A percentile compares a stretch with the other conserved stretches of the same genome.
phyloP scores from a whole-genome alignment of 2,113 vertebrate genomes.

The Athene cunicularia region DNA sequence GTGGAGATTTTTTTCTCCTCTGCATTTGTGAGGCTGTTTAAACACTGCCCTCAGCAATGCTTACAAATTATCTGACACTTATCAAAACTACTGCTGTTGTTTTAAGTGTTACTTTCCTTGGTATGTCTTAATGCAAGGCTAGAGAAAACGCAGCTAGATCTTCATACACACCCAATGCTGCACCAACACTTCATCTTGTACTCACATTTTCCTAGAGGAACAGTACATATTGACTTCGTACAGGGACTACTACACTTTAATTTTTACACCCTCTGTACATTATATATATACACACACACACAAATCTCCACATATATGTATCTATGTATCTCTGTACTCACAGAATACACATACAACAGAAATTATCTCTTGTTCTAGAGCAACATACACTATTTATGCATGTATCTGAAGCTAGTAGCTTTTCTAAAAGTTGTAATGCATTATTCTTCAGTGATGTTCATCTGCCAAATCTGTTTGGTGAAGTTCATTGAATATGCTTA shows the following conservation, averaged over 20 bases:
- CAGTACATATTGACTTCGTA: not conserved
- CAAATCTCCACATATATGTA: not conserved
- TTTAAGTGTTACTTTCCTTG: not conserved
- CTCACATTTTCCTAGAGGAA: not conserved
- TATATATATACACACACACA: rapidly evolving
- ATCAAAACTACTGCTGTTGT: not conserved
- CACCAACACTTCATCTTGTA: not conserved
- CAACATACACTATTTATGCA: not conserved
- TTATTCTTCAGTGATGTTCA: not conserved
- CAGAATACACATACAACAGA: not conserved
- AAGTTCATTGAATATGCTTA: not conserved
- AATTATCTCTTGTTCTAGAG: not conserved
- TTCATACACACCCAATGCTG: too few species aligned
- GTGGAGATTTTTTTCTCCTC: not conserved
- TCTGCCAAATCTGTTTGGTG: not conserved
- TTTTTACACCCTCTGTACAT: not conserved
- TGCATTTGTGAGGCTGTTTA: not conserved
- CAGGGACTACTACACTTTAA: not conserved
- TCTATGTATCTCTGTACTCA: not conserved
- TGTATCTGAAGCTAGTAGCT: not conserved
- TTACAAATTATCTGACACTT: not conserved
- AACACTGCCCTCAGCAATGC: not conserved
- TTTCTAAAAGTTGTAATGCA: not conserved
- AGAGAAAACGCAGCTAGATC: not conserved
- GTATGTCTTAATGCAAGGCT: not conserved